Evolutionary conservation across 2,888 invertebrate species (phyloP).

Genomic region (Lithophane socia): DNA sequence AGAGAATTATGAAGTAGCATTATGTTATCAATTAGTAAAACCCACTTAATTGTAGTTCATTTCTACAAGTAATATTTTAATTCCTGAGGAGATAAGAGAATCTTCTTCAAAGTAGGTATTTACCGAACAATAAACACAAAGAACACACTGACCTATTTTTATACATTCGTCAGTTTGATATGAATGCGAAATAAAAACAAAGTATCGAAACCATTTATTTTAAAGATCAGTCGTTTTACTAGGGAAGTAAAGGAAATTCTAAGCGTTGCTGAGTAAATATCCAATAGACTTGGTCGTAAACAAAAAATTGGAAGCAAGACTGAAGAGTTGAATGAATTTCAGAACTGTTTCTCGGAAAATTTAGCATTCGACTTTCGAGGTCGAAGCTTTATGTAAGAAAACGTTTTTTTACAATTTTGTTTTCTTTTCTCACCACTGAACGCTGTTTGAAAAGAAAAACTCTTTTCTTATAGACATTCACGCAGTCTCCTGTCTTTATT

Average conservation of each 20-base stretch:
- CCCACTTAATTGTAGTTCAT: not conserved
- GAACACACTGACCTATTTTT: slow-evolving; percentile 40
- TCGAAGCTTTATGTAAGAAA: slow-evolving; percentile 32
- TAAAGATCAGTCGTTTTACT: not conserved
- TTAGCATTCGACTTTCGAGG: slow-evolving; percentile 29
- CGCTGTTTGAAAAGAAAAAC: slow-evolving; percentile 17
- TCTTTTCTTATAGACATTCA: slow-evolving; percentile 4
- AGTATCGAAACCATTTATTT: slow-evolving; percentile 11
- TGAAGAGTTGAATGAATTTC: slow-evolving; percentile 44
- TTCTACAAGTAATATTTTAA: slow-evolving; percentile 6
- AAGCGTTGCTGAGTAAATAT: slow-evolving; percentile 27
- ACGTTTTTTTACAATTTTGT: slow-evolving; percentile 17
- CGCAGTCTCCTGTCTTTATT: not conserved
- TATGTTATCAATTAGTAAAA: not conserved
- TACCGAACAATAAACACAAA: slow-evolving; percentile 12
- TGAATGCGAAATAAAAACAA: slow-evolving; percentile 31
- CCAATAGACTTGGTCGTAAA: slow-evolving; percentile 52
- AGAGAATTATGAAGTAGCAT: slow-evolving; percentile 14
- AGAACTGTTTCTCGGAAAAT: slow-evolving; percentile 23
- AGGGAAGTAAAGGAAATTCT: slow-evolving; percentile 25
- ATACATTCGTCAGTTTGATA: slow-evolving; percentile 26
- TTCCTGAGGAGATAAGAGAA: slow-evolving; percentile 6
- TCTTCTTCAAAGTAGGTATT: slow-evolving; percentile 15
- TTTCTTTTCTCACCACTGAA: slow-evolving; percentile 16
- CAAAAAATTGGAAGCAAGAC: slow-evolving; percentile 58